phyloP scores from a whole-genome alignment of 37 sponge, comb jelly and placozoan genomes.

The Cladorhizidae sp. region DNA sequence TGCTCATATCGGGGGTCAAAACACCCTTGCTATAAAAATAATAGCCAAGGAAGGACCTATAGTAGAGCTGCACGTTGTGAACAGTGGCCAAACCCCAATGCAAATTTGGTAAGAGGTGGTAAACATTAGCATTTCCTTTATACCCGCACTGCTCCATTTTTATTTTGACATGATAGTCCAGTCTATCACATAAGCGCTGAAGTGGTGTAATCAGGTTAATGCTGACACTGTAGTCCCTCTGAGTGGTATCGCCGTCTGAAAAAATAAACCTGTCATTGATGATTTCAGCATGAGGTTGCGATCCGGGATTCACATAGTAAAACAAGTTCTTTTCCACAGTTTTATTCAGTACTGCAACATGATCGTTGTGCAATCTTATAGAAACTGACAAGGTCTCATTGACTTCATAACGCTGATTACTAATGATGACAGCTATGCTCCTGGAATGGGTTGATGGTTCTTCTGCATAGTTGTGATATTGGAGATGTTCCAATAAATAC shows the following conservation, averaged over 20 bases:
- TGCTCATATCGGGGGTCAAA: conserved; percentile 35
- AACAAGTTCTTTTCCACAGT: conserved; percentile 4
- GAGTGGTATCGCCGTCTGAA: conserved; percentile 39
- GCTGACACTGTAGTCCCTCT: conserved; percentile 29
- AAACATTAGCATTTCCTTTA: background rate
- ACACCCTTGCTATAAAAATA: conserved; percentile 45
- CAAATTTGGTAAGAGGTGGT: conserved; percentile 35
- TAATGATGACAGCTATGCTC: conserved; percentile 6
- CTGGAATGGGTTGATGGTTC: conserved; percentile 25
- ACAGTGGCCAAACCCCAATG: conserved; percentile 40
- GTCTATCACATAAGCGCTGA: conserved; percentile 40
- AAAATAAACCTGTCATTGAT: conserved; percentile 10
- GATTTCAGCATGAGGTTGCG: background rate
- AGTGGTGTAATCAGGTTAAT: conserved; percentile 20
- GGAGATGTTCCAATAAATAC: background rate
- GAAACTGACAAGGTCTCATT: conserved; percentile 19
- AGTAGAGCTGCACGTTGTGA: conserved; percentile 26
- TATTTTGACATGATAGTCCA: conserved; percentile 37
- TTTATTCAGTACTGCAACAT: conserved; percentile 21
- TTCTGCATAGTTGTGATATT: conserved; percentile 16
- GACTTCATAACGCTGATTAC: background rate
- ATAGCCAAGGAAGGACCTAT: conserved; percentile 38
- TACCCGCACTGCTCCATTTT: conserved; percentile 37
- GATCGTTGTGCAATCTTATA: conserved; percentile 19
- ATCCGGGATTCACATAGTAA: conserved; percentile 33